Evolutionary conservation across 2,113 vertebrate species (phyloP).

Genomic region (Scytalopus superciliaris): DNA sequence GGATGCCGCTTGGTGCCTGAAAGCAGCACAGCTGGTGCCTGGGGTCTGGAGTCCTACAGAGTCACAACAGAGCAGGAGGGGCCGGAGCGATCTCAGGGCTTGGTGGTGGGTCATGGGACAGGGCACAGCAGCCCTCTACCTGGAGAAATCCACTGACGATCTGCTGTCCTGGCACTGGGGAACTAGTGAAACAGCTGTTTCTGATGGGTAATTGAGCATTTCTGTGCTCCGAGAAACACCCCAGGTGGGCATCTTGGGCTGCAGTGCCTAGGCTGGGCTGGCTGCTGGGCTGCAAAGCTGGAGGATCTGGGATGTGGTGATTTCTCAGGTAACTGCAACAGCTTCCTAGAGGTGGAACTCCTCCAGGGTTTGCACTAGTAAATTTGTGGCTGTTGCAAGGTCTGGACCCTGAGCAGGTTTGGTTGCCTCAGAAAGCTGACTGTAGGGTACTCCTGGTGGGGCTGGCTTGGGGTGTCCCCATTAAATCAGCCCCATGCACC

Average conservation of each 20-base stretch:
- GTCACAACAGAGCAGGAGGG: background rate
- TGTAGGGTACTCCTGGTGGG: background rate
- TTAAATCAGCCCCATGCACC: background rate
- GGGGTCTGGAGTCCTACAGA: background rate
- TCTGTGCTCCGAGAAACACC: background rate
- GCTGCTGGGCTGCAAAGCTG: background rate
- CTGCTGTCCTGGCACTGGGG: background rate
- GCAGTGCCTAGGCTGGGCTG: background rate
- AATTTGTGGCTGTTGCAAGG: background rate
- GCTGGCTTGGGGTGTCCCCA: background rate
- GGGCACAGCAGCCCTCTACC: background rate
- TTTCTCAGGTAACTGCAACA: background rate
- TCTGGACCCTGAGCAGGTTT: background rate
- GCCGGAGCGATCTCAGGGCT: background rate
- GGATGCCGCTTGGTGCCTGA: background rate
- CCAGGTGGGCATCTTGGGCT: rapidly evolving
- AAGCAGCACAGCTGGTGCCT: background rate
- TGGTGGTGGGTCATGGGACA: rapidly evolving
- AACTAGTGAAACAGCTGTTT: background rate
- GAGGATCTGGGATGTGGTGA: rapidly evolving
- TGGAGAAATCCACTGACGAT: background rate
- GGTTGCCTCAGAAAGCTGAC: background rate
- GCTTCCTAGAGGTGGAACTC: background rate
- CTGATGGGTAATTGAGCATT: background rate
- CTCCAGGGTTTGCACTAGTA: background rate